Evolutionary conservation across 2,797 vertebrate species (phyloP), one percentile per base, ranked within the genome.

Genomic region (Pangasius larnaudii): DNA sequence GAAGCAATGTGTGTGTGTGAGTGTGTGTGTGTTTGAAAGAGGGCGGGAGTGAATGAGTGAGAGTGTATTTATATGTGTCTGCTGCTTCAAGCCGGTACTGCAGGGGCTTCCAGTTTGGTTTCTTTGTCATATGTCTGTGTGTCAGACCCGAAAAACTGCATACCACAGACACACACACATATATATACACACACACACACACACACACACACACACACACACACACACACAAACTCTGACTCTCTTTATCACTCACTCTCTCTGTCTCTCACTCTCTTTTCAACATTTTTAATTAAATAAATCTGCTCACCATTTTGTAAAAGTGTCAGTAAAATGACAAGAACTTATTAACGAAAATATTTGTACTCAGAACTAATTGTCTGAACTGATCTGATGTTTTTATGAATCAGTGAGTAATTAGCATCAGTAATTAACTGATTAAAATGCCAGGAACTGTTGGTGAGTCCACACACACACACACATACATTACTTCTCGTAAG

Each of bases 101-200:
- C 87, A 80, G 84, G 83, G 36, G 53, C 19, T 49, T 88, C 87
- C 77, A 49, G 84, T 88, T 85, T 88, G 84, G 22, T 42, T 72
- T 69, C 87, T 78, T 85, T 71, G 74, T 10, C 27, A 59, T 58
- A 30, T 6, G 65, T 39, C 1, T 69, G 30, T 46, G 51, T 53
- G 33, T 39, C 84, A 72, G 65, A 81, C 87, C 75, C 19, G 63
- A 85, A 88, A 79, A 58, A 78, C 87, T 30, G 49, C 87, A 88
- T 85, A 5, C 81, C 86, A 63, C 30, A 51, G 53, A 24, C n/a
- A 24, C 33, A 10, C 24, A 42, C 42, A 42, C 39, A 49, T 33
- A 59, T 30, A 59, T 18, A 56, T 30, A 83, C 59, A 84, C 39
- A 51, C 39, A 46, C 42, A 24, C 42, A 84, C 36, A 63, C 27